Evolutionary conservation across 2,888 invertebrate genomes (phyloP), one percentile per base, ranked within the genome.

Genomic region (Catocala nupta): DNA sequence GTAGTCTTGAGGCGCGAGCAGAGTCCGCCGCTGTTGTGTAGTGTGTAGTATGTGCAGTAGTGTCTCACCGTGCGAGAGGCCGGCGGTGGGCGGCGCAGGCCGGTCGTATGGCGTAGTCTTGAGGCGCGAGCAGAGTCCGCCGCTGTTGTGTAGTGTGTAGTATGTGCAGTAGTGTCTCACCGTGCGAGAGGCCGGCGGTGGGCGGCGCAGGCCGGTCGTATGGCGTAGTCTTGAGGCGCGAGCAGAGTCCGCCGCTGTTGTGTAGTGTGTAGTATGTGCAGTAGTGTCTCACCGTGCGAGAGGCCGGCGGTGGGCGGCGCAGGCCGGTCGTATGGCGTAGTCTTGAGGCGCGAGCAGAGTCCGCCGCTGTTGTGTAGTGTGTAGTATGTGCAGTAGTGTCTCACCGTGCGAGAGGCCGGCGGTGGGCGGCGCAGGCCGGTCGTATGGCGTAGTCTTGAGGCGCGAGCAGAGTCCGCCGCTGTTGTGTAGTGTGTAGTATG

Each of bases 261-360:
- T 44, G 44, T 44, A 6, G 25, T 9, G 6, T 39, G 36, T 7
- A 9, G 36, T 39, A 39, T 7, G 6, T 39, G 36, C 25, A 33
- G 43, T 16, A 44, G 12, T 12, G 11, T 36, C 56, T 70, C 68
- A 98, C 98, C 98, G 86, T 98, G 98, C 79, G 98, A 98, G 66
- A 99, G 96, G 42, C 99, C 99, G 50, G 98, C 98, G 44, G 99
- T 99, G 62, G 98, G 97, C 66, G 99, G 99, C 76, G 97, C 98
- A 56, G 97, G 97, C 61, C 98, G 95, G 93, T 98, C 98, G 91
- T 97, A 97, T 43, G 99, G 99, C 75, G 98, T 98, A 70, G 97
- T 96, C 91, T 98, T 98, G 64, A 99, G 95, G 72, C 99, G 94
- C 71, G 98, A 98, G 70, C 98, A 98, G 65, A 99, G 92, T 10